Conservation (phyloP, 2,113 vertebrate genomes). For the Tinamus guttatus region DNA sequence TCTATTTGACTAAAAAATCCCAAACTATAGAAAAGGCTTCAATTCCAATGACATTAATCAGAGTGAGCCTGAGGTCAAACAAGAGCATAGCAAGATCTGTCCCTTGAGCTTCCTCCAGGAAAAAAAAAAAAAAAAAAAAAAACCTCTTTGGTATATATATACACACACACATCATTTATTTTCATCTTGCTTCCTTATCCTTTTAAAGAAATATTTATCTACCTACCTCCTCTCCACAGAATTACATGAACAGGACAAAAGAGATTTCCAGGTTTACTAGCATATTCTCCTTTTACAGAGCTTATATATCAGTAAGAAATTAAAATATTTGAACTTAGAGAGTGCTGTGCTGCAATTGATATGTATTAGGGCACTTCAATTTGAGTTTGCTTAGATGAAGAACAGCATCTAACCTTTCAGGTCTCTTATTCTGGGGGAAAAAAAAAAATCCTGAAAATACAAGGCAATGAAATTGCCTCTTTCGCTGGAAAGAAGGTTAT, state of each 20-base stretch:
- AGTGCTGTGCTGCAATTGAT: conserved; percentile 5
- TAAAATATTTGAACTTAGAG: conserved; percentile 12
- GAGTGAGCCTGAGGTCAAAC: background rate
- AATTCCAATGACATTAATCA: background rate
- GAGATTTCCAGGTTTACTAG: background rate
- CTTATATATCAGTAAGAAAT: background rate
- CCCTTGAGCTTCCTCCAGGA: background rate
- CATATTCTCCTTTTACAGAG: background rate
- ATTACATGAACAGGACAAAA: background rate
- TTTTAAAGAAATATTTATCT: background rate
- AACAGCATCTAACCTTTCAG: background rate
- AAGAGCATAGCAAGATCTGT: background rate
- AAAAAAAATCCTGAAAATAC: conserved; percentile 14
- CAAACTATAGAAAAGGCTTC: background rate
- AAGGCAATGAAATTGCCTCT: background rate
- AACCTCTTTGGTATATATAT: background rate
- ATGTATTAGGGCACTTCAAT: background rate
- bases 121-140: background rate
- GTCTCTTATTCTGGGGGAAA: background rate
- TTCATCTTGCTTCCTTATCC: background rate
- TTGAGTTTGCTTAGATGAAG: background rate
- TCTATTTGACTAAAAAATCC: background rate
- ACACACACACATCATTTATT: background rate
- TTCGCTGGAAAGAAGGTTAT: conserved; percentile 36
- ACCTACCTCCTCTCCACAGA: background rate